Percentiles rank a stretch among this genome's conserved stretches.
Conservation (phyloP, 2,113 vertebrate genomes). For the Spermophilus dauricus region DNA sequence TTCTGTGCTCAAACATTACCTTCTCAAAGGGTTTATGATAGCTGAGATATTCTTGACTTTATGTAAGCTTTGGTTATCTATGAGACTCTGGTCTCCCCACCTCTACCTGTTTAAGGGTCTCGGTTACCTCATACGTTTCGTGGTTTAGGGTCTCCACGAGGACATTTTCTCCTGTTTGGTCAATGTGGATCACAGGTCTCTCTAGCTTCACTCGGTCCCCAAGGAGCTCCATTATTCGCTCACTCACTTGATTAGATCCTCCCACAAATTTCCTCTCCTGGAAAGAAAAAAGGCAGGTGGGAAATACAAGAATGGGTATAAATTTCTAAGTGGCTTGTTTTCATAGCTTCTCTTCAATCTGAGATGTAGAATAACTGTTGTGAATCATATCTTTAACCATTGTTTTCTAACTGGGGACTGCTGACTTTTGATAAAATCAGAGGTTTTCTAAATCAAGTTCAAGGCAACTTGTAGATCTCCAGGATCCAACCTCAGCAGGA, state of each 20-base stretch:
- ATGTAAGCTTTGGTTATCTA: background rate
- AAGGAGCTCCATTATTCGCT: conserved; percentile 92
- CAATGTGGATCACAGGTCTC: conserved; percentile 92
- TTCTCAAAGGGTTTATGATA: conserved; percentile 10
- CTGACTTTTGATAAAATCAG: conserved; percentile 35
- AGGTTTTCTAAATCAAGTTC: conserved; percentile 4
- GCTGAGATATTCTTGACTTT: background rate
- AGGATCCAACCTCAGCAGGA: background rate
- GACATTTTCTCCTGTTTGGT: conserved; percentile 92
- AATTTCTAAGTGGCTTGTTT: background rate
- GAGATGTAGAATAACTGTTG: background rate
- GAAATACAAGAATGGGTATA: background rate
- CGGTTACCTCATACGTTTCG: conserved; percentile 91
- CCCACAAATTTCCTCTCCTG: conserved; percentile 98
- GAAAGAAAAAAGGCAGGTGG: conserved; percentile 29
- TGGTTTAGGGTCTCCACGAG: conserved; percentile 94
- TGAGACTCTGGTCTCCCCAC: background rate
- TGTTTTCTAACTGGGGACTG: background rate
- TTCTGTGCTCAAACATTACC: conserved; percentile 26
- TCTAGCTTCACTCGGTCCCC: conserved; percentile 93
- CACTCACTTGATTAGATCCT: conserved; percentile 96
- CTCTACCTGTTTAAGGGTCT: background rate
- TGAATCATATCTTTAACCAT: background rate
- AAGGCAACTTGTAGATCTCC: background rate
- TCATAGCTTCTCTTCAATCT: background rate